Evolutionary conservation across 2,888 invertebrate species (phyloP), one percentile per base, ranked within the genome.

Genomic region (Steinernema hermaphroditum): DNA sequence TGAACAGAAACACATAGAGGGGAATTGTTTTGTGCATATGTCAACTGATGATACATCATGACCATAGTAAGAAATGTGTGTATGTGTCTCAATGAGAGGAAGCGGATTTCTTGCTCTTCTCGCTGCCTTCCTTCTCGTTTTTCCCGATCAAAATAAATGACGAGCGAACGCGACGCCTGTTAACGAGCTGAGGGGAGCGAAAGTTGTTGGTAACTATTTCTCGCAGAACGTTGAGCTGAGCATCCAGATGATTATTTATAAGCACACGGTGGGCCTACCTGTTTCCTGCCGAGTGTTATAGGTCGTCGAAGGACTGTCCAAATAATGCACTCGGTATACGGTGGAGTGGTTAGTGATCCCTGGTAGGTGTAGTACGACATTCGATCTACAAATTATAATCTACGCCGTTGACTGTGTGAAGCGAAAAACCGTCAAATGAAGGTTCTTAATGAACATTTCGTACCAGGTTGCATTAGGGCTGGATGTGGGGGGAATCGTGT

Each of bases 281-380:
- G 54, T 8, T 27, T 54, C 22, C 24, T 54, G 22, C 54, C 22
- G 6, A 54, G 54, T 54, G 14, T 54, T 12, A 54, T 54, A 12
- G 54, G 54, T 24, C 54, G 19, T 24, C 54, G 54, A 4, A 54
- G 24, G 27, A 54, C 12, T 2, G 54, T 54, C 54, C 54, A 54
- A 16, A 54, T 54, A 27, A 54, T 54, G 54, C 54, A 54, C 22
- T 54, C 54, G 24, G 27, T 54, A 22, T 54, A 54, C n/a, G 54
- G 54, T 27, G 54, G 54, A 4, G 54, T 54, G 6, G 54, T 54
- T 22, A 54, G 54, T 14, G 54, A 54, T 14, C 54, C 54, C 24
- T 54, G 54, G 27, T 54, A 54, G 6, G 54, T 54, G 54, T 54
- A 54, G 54, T 54, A 54, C n/a, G 54, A 54, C 6, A 54, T 22